These are phyloP conservation scores for Pollicipes pollicipes DNA, from an alignment of 1,140 invertebrate species.

Conservation along the genomic window DNA sequence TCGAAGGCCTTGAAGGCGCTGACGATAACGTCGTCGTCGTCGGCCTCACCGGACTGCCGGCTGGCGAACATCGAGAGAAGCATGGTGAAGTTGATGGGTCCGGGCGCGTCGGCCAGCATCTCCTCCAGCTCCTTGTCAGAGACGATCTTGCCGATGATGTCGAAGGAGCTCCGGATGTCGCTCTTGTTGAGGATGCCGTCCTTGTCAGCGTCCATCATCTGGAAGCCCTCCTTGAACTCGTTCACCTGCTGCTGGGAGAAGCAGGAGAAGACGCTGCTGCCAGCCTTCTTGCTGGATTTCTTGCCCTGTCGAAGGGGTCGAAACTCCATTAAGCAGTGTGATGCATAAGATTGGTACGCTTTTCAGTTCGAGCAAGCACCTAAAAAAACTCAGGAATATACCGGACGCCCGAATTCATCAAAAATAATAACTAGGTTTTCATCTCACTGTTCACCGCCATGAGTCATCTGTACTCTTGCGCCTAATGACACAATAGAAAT, in stretches of 20 bases:
- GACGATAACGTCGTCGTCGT: constrained; percentile 30
- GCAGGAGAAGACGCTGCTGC: constrained; percentile 84
- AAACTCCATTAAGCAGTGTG: background rate
- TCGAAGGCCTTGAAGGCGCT: constrained; percentile 92
- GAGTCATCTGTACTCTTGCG: no score
- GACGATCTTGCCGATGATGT: constrained; percentile 74
- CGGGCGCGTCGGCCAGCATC: constrained; percentile 74
- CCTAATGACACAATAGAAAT: no score
- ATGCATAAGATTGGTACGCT: no score
- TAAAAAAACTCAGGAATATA: no score
- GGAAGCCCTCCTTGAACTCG: constrained; percentile 94
- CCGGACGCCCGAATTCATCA: no score
- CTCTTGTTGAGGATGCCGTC: constrained; percentile 92
- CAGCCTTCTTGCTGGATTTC: constrained; percentile 20
- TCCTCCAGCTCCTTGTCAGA: constrained; percentile 77
- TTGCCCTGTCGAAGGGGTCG: constrained; percentile 2
- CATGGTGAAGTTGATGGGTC: constrained; percentile 90
- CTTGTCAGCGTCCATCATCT: constrained; percentile 95
- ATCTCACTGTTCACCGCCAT: no score
- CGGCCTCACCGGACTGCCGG: constrained; percentile 33
- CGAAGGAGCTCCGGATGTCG: constrained; percentile 88
- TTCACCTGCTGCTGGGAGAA: constrained; percentile 87
- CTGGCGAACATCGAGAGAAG: constrained; percentile 77
- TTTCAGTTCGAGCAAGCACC: no score
- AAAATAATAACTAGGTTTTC: no score